Conservation (phyloP, 2,113 vertebrate species). For the Parus major region DNA sequence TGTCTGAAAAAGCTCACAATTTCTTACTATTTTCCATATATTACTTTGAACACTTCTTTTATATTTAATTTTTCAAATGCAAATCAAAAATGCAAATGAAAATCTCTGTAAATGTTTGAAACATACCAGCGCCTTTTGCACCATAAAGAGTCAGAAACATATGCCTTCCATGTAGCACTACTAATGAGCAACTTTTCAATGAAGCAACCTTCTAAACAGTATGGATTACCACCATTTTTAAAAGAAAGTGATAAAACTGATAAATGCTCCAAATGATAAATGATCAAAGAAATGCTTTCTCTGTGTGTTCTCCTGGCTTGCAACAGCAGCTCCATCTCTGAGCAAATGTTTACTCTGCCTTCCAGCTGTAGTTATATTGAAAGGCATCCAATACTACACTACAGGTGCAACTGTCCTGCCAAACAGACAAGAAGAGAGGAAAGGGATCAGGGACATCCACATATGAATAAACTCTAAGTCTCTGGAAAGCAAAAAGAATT, state of each 20-base stretch:
- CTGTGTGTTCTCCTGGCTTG: neutral
- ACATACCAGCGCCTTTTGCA: neutral
- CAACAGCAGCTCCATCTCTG: neutral
- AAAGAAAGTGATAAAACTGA: neutral
- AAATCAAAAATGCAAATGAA: neutral
- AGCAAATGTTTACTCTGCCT: neutral
- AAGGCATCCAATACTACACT: neutral
- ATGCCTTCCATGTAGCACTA: neutral
- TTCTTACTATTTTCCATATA: neutral
- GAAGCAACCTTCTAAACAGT: neutral
- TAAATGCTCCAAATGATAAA: fast-evolving
- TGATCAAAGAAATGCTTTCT: neutral
- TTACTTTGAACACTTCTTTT: neutral
- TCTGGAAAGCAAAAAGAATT: neutral
- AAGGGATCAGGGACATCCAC: neutral
- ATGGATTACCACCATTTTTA: neutral
- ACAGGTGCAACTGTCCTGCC: neutral
- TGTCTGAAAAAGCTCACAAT: neutral
- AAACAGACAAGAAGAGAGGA: neutral
- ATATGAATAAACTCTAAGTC: neutral
- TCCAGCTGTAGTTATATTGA: neutral
- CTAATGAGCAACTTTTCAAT: neutral
- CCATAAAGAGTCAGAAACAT: neutral
- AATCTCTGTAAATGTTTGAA: neutral
- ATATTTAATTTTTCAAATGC: neutral